Conservation (phyloP, 2,797 vertebrate genomes). For the Megaceryle alcyon region DNA sequence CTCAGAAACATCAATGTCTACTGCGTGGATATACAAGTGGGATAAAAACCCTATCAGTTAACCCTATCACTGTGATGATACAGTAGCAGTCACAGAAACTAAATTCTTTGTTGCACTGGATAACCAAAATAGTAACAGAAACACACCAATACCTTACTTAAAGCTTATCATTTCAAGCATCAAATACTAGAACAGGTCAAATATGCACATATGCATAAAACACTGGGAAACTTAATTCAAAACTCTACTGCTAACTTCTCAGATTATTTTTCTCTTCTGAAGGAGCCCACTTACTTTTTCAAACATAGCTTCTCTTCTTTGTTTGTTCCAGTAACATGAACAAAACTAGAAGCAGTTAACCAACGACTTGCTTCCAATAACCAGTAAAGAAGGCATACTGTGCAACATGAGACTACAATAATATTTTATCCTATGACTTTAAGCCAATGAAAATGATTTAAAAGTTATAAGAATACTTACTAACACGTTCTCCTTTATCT, state of each 20-base stretch:
- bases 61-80: neutral
- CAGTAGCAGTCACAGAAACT: neutral
- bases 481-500: slow-evolving; percentile 95
- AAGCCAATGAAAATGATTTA: neutral
- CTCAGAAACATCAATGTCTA: neutral
- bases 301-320: neutral
- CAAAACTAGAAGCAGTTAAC: neutral
- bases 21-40: neutral
- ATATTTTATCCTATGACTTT: neutral
- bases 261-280: neutral
- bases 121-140: neutral
- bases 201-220: neutral
- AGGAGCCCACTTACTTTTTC: neutral
- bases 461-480: slow-evolving; percentile 77
- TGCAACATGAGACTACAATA: neutral
- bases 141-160: neutral
- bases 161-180: neutral
- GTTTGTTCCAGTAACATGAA: neutral
- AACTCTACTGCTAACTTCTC: neutral
- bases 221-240: neutral
- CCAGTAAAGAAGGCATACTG: neutral
- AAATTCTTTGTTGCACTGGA: neutral
- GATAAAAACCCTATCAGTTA: neutral
- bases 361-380: neutral
- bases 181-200: neutral